A percentile compares a stretch with the other conserved stretches of the same genome.
These are phyloP conservation scores for Passer domesticus DNA, from an alignment of 2,113 vertebrate species.

Conservation along the genomic window DNA sequence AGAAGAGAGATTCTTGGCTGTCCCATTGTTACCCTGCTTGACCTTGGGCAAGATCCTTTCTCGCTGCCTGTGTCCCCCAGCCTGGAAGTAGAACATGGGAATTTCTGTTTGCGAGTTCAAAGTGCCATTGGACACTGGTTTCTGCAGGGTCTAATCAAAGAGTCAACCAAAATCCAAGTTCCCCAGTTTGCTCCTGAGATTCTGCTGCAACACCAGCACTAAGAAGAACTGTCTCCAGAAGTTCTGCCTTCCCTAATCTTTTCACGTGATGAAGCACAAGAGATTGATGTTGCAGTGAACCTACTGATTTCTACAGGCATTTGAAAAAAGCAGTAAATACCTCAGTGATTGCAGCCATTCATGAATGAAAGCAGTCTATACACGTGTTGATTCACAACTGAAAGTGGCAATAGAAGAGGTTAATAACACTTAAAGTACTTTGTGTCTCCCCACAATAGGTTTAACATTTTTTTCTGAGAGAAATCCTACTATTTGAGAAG, in stretches of 20 bases:
- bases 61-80: not conserved
- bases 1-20: not conserved
- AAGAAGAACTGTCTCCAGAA: not conserved
- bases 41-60: not conserved
- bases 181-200: fast-evolving
- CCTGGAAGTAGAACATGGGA: not conserved
- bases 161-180: not conserved
- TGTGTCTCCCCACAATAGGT: not conserved
- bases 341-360: conserved; percentile 34
- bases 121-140: not conserved
- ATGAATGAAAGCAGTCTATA: not conserved
- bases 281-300: not conserved
- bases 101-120: not conserved
- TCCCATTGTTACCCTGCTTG: not conserved
- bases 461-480: not conserved
- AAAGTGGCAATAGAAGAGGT: not conserved
- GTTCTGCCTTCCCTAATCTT: not conserved
- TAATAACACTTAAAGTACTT: not conserved
- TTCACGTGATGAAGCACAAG: not conserved
- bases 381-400: not conserved
- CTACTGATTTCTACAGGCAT: not conserved
- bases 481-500: not conserved
- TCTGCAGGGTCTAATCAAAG: not conserved
- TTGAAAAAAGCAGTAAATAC: conserved; percentile 10
- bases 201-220: not conserved